A percentile compares a stretch with the other conserved stretches of the same genome.
phyloP scores from a whole-genome alignment of 1,140 invertebrate genomes.

The Drosophila bifasciata region DNA sequence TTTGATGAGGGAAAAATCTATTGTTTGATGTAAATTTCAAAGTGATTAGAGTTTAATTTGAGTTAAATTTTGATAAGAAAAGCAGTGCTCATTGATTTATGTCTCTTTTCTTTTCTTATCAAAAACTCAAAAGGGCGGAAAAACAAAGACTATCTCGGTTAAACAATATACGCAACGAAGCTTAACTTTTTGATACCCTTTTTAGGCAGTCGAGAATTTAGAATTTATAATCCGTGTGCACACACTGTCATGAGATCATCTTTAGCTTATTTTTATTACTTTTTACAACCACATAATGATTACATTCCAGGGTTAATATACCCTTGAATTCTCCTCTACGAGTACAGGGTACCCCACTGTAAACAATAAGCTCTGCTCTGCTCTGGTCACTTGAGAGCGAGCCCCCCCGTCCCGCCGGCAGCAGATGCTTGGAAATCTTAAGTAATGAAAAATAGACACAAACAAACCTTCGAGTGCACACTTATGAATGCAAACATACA shows the following conservation, averaged over 20 bases:
- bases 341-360: conserved; percentile 3
- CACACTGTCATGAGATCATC: too few species aligned
- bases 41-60: neutral
- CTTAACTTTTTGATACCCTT: too few species aligned
- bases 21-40: conserved; percentile 1
- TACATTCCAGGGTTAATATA: neutral
- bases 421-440: conserved; percentile 14
- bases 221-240: too few species aligned
- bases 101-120: neutral
- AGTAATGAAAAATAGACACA: conserved; percentile 26
- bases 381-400: conserved; percentile 6
- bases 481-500: neutral
- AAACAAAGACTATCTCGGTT: too few species aligned
- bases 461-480: conserved; percentile 23
- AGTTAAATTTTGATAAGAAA: too few species aligned
- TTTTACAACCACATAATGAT: too few species aligned
- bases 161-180: too few species aligned
- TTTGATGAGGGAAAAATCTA: neutral
- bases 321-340: neutral
- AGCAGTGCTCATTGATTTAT: neutral
- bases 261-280: too few species aligned
- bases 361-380: conserved; percentile 4
- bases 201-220: too few species aligned
- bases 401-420: neutral
- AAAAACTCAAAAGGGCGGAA: too few species aligned